These are phyloP conservation scores for Sylvicola fuscatus DNA, from an alignment of 2,888 invertebrate species.

Conservation along the genomic window DNA sequence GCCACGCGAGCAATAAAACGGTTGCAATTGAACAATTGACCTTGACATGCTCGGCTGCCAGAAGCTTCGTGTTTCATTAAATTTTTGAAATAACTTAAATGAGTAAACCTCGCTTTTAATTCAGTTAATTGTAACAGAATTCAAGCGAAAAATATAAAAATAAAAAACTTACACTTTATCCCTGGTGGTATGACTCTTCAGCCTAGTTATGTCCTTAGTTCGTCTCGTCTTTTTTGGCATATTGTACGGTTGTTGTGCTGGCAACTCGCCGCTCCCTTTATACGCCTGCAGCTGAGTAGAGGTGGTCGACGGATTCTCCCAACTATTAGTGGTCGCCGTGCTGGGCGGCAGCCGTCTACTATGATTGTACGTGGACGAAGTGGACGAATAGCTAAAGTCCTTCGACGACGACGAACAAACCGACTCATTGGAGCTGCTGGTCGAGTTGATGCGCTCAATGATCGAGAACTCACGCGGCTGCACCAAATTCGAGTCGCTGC, in stretches of 20 bases:
- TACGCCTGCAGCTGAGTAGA: slow-evolving; percentile 2
- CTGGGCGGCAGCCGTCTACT: slow-evolving; percentile 1
- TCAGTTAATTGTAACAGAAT: no score
- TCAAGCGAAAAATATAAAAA: slow-evolving; percentile 1
- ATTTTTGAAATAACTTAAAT: no score
- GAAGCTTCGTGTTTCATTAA: no score
- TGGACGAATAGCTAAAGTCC: slow-evolving; percentile 26
- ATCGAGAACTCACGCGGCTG: slow-evolving; percentile 3
- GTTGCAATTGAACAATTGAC: no score
- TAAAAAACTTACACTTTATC: slow-evolving; percentile 6
- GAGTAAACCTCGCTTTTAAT: no score
- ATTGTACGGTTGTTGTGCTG: slow-evolving; percentile 11
- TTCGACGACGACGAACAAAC: slow-evolving; percentile 48
- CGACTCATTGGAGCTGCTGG: slow-evolving; percentile 73
- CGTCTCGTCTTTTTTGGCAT: slow-evolving; percentile 36
- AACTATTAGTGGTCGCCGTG: neutral
- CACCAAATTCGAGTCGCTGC: slow-evolving; percentile 5
- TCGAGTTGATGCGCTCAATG: slow-evolving; percentile 24
- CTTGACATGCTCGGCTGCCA: no score
- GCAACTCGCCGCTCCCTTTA: slow-evolving; percentile 9
- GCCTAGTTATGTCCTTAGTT: slow-evolving; percentile 21
- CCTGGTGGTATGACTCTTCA: slow-evolving; percentile 4
- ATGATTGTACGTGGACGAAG: slow-evolving; percentile 11
- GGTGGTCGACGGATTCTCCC: neutral
- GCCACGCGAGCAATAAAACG: neutral